Percentiles rank a stretch among this genome's conserved stretches.
Evolutionary conservation across 2,113 vertebrate genomes (phyloP).

Genomic region (Tonatia bakeri): DNA sequence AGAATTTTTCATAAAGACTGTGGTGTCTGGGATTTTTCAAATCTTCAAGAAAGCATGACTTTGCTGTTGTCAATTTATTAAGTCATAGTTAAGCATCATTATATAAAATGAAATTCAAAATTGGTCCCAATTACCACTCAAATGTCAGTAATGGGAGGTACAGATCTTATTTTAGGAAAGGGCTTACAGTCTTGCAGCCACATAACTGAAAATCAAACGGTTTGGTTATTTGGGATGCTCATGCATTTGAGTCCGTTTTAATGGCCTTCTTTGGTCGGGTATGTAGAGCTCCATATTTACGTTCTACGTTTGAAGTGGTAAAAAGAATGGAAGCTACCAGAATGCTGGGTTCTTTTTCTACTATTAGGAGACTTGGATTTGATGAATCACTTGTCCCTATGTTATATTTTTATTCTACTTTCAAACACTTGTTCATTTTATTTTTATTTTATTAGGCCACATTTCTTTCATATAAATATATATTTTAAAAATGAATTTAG

Average conservation of each 20-base stretch:
- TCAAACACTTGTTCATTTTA: not conserved
- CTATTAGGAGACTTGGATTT: not conserved
- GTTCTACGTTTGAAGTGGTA: not conserved
- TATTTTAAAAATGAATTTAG: not conserved
- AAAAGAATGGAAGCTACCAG: not conserved
- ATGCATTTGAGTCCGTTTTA: not conserved
- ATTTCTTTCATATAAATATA: not conserved
- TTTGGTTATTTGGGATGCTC: slow-evolving; percentile 59
- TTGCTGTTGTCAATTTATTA: slow-evolving; percentile 61
- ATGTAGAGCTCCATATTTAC: slow-evolving; percentile 12
- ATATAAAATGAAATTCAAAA: slow-evolving; percentile 68
- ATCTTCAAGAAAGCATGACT: slow-evolving; percentile 6
- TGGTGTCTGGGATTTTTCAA: slow-evolving; percentile 27
- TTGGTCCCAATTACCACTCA: slow-evolving; percentile 54
- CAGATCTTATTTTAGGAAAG: slow-evolving; percentile 60
- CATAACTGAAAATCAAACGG: slow-evolving; percentile 56
- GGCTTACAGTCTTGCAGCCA: slow-evolving; percentile 31
- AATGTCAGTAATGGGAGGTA: slow-evolving; percentile 58
- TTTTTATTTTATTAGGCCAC: not conserved
- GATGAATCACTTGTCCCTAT: not conserved
- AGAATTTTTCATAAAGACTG: not conserved
- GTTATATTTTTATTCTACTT: not conserved
- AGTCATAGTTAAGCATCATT: not conserved
- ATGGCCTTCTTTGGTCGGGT: not conserved
- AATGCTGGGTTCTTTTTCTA: not conserved